Evolutionary conservation across 1,140 invertebrate species (phyloP).

Genomic region (Hydropsyche tenuis): DNA sequence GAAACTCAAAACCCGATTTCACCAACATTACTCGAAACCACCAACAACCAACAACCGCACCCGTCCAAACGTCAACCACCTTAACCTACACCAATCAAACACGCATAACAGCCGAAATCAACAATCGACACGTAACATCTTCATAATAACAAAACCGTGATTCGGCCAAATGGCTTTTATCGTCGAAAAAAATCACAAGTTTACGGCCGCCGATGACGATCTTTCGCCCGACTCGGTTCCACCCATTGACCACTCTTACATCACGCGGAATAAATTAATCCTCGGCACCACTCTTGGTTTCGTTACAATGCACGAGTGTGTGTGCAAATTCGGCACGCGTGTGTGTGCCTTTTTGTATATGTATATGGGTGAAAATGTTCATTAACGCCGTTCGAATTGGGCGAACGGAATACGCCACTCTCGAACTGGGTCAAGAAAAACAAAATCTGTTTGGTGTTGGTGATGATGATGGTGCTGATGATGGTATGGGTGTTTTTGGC

Average conservation of each 20-base stretch:
- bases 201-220: constrained; percentile 28
- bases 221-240: constrained; percentile 20
- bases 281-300: constrained; percentile 39
- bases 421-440: constrained; percentile 39
- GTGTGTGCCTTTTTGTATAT: too few relatives aligned
- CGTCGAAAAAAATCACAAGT: constrained; percentile 23
- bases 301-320: constrained; percentile 11
- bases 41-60: too few relatives aligned
- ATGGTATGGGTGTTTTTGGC: too few relatives aligned
- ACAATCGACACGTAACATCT: too few relatives aligned
- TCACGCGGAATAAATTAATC: constrained; percentile 36
- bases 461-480: too few relatives aligned
- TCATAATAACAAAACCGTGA: too few relatives aligned
- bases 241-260: constrained; percentile 34
- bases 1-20: too few relatives aligned
- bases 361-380: constrained; percentile 30
- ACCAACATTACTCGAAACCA: too few relatives aligned
- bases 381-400: constrained; percentile 28
- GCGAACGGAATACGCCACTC: constrained; percentile 10
- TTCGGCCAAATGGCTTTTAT: neutral
- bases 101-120: neutral
- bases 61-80: too few relatives aligned
- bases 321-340: too few relatives aligned
- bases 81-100: too few relatives aligned
- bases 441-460: neutral